Evolutionary conservation across 2,888 invertebrate species (phyloP), one percentile per base, ranked within the genome.

Genomic region (Carabus problematicus): DNA sequence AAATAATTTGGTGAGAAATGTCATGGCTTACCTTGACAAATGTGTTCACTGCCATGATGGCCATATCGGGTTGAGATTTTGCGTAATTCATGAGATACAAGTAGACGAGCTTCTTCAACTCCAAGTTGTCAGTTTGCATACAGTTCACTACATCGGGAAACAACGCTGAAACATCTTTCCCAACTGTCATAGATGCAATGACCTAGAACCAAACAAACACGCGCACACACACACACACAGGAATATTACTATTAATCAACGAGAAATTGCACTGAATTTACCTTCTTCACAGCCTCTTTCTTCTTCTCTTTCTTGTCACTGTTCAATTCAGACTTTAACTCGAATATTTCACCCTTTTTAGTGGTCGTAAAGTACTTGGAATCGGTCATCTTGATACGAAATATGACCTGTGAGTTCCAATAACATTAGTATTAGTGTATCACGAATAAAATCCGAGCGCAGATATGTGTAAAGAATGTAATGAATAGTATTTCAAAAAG

Each of bases 61-160:
- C 99, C 94, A 98, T 97, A 81, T 99, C 99, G 0, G 99, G 99
- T 82, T 99, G 99, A 64, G 97, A 97, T 83, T 99, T 99, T 64
- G 99, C 99, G 82, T 99, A 99, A 82, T 99, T 99, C 99, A 99
- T 99, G 76, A 99, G 84, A 81, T 99, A 99, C 62, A 99, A 85
- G 82, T 99, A 99, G 1, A 99, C 99, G 60, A 99, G 85, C 79
- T 99, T 99, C 84, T 99, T 99, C 75, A 99, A 83, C 82, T 99
- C 99, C 79, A 99, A 85, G 83, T 99, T 99, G 81, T 99, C 99
- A 0, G 99, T 99, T 84, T 99, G 99, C 98, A 99, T 99, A 81
- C 99, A 99, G 84, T 99, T 99, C 39, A 99, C 98, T 1, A 99
- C 99, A 81, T 99, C 99, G 0, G 99, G 98, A 80, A 99, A 99